Base-by-base conservation (phyloP, 2,888 invertebrate genomes). In the Ormyrus pomaceus region DNA sequence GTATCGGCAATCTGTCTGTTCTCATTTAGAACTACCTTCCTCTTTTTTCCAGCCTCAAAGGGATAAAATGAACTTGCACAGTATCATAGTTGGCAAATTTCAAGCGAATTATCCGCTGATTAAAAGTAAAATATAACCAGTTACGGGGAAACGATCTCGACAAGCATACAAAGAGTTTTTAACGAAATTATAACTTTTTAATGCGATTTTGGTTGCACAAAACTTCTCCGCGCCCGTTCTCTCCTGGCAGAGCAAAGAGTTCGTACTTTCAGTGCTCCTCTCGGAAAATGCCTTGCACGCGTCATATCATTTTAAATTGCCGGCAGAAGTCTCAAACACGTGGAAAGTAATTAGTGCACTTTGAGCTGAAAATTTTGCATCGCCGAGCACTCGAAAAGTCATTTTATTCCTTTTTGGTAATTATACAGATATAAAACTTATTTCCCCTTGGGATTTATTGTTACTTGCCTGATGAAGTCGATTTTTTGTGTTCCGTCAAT, bases 171-270 rank as follows among this genome's bases (percentile, higher is more conserved):
- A 58, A 66, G 9, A 75, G 74, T 75, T 75, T 48, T 34, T 34
- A 75, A 66, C 46, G 13, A 75, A 75, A 59, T 75, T 59, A 50
- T 50, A 66, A 66, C 58, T 65, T 66, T 34, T 66, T 73, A 62
- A 72, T 62, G 53, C 13, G 61, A 53, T 72, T 72, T 61, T 13
- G 53, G 51, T 62, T 70, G 19, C 11, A 53, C 53, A 59, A 70
- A 70, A 59, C 58, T 45, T 59, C 48, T 34, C 70, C 34, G 0
- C 19, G 34, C 34, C 34, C 2, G 34, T 4, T 34, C 34, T 34
- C 34, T 34, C 4, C 34, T 34, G 34, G 34, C 11, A 45, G 13
- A 7, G 46, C 34, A 56, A 55, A 56, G 56, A 56, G 69, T 50
- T 13, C 11, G 46, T 59, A n/a, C 10, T 6, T 51, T 19, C 19